Evolutionary conservation across 1,140 invertebrate genomes (phyloP), one percentile per base, ranked within the genome.

Genomic region (Neotoxoptera formosana): DNA sequence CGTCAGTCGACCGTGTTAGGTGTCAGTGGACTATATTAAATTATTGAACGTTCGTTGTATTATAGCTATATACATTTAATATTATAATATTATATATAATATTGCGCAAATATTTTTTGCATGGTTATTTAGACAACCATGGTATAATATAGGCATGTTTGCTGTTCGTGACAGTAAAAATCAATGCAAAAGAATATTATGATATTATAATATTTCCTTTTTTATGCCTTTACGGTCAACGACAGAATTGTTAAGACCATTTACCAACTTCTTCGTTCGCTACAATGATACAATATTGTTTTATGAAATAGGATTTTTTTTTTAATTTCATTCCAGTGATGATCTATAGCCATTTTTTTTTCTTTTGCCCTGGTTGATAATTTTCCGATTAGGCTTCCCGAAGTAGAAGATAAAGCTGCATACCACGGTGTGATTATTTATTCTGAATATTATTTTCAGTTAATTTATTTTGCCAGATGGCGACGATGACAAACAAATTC

Each of bases 381-480:
- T 93, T 84, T 93, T 56, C 34, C 76, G 47, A 86, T 93, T 92
- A 92, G 56, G 60, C 45, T 34, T 36, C 21, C n/a, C 81, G n/a
- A 45, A 92, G 45, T 91, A 91, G 8, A 83, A 92, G 41, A 92
- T 92, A 36, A 83, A 93, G 81, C 81, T 56, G n/a, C 45, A 86
- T 53, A 45, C 76, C 36, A 53, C 25, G n/a, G 45, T 30, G 14
- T 51, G 91, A 41, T 93, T 93, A 86, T 86, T 84, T 86, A 93
- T 86, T 92, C 91, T 36, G 91, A 84, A 84, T 93, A 93, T 93
- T 86, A 93, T 93, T 84, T 93, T 86, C 91, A 86, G 91, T 93
- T 93, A 93, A 93, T 93, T 93, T 93, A 93, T 93, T 86, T 84
- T 34, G 48, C 91, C 91, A 93, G 91, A 93, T 93, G 81, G 76